phyloP scores from a whole-genome alignment of 2,888 invertebrate genomes.

The Leptinotarsa juncta region DNA sequence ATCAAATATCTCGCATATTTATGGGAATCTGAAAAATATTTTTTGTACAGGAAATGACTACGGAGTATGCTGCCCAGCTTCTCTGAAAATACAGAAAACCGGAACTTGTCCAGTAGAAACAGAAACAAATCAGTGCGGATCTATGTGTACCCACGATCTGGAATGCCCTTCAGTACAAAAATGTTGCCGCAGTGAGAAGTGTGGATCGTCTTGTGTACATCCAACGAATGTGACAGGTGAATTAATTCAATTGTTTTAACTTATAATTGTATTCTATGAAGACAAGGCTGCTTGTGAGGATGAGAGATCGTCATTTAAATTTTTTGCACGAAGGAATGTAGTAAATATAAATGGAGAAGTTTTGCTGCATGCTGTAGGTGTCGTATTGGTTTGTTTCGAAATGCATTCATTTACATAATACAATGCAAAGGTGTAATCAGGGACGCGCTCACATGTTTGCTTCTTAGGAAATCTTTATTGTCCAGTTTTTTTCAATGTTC shows the following conservation, averaged over 20 bases:
- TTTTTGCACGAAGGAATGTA: slow-evolving; percentile 33
- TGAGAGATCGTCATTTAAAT: slow-evolving; percentile 39
- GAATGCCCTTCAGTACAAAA: slow-evolving; percentile 87
- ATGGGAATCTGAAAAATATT: background rate
- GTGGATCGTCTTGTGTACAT: slow-evolving; percentile 79
- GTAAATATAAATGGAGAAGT: slow-evolving; percentile 27
- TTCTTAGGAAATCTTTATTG: background rate
- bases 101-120: slow-evolving; percentile 78
- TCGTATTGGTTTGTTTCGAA: slow-evolving; percentile 30
- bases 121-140: slow-evolving; percentile 70
- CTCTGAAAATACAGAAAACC: slow-evolving; percentile 79
- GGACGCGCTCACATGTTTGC: slow-evolving; percentile 10
- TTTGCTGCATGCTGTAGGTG: slow-evolving; percentile 25
- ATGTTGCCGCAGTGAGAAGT: slow-evolving; percentile 81
- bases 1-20: no score
- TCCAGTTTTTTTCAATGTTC: no score
- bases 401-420: slow-evolving; percentile 19
- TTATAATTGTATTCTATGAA: background rate
- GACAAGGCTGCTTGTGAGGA: slow-evolving; percentile 9
- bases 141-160: slow-evolving; percentile 80
- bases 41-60: slow-evolving; percentile 78
- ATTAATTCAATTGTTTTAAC: slow-evolving; percentile 20
- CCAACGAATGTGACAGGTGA: slow-evolving; percentile 80
- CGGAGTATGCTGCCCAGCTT: slow-evolving; percentile 88
- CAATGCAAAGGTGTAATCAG: background rate